phyloP scores from a whole-genome alignment of 2,113 vertebrate genomes.

The Colistium nudipinnis region DNA sequence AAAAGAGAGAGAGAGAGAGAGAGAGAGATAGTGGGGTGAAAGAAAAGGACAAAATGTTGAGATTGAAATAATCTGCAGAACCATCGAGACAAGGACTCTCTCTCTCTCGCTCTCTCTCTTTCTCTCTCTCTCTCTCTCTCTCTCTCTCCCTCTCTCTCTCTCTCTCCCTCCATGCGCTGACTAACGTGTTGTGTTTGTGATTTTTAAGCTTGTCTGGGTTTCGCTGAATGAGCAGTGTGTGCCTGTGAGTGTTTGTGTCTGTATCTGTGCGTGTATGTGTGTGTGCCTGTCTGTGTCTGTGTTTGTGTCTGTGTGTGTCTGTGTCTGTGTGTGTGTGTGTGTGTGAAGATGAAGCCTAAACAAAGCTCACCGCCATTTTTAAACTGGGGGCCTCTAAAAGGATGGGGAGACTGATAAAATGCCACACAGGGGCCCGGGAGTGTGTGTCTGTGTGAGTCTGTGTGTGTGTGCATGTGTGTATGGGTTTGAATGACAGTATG shows the following conservation, averaged over 20 bases:
- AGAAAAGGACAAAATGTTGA: too few species aligned
- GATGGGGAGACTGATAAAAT: slow-evolving; percentile 13
- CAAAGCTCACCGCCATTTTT: slow-evolving; percentile 9
- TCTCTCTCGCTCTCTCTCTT: background rate
- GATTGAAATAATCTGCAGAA: background rate
- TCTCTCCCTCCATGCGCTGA: background rate
- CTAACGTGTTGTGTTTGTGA: slow-evolving; percentile 26
- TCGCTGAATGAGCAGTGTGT: background rate
- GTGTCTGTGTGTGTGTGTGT: slow-evolving; percentile 21
- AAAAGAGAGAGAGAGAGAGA: background rate
- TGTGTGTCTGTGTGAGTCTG: slow-evolving; percentile 9
- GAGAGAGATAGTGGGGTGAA: background rate
- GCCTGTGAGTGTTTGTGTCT: background rate
- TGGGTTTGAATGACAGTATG: slow-evolving; percentile 16
- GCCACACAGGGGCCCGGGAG: background rate
- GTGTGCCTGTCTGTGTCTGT: background rate
- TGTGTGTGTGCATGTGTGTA: slow-evolving; percentile 7
- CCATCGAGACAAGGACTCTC: background rate
- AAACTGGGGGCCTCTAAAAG: background rate
- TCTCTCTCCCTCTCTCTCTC: slow-evolving; percentile 5
- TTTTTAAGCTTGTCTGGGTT: slow-evolving; percentile 21
- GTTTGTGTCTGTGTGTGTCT: slow-evolving; percentile 25
- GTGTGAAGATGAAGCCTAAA: slow-evolving; percentile 7
- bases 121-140: slow-evolving; percentile 1
- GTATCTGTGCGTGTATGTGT: slow-evolving; percentile 3